Evolutionary conservation across 2,113 vertebrate species (phyloP).

Genomic region (Muntiacus muntjak): DNA sequence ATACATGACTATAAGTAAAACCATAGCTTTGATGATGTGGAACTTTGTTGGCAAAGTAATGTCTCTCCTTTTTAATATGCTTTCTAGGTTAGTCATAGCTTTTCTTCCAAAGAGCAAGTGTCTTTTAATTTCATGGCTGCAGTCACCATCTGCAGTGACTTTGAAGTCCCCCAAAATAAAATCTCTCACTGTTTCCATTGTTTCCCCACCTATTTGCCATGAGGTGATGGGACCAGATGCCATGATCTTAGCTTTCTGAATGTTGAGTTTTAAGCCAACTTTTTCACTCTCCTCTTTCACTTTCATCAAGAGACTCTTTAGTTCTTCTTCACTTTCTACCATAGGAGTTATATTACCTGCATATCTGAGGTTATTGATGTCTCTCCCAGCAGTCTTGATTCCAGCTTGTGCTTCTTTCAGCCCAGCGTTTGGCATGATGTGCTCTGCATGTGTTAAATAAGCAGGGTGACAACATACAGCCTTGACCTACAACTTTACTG

Average conservation of each 20-base stretch:
- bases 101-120: fast-evolving
- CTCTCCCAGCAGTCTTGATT: neutral
- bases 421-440: neutral
- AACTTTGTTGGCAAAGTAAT: neutral
- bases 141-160: neutral
- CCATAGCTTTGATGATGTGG: neutral
- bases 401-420: neutral
- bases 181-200: neutral
- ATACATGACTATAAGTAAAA: neutral
- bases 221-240: neutral
- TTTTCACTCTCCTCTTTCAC: neutral
- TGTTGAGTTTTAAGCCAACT: neutral
- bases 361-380: neutral
- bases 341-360: neutral
- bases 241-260: neutral
- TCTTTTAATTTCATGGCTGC: neutral
- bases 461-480: neutral
- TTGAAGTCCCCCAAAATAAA: neutral
- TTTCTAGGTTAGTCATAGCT: neutral
- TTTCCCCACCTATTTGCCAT: neutral
- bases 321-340: neutral
- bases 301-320: neutral
- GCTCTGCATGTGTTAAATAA: neutral
- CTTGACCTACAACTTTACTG: fast-evolving
- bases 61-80: neutral